Percentiles rank a stretch among this genome's conserved stretches.
Evolutionary conservation across 2,113 vertebrate genomes (phyloP).

Genomic region (Tragelaphus scriptus): DNA sequence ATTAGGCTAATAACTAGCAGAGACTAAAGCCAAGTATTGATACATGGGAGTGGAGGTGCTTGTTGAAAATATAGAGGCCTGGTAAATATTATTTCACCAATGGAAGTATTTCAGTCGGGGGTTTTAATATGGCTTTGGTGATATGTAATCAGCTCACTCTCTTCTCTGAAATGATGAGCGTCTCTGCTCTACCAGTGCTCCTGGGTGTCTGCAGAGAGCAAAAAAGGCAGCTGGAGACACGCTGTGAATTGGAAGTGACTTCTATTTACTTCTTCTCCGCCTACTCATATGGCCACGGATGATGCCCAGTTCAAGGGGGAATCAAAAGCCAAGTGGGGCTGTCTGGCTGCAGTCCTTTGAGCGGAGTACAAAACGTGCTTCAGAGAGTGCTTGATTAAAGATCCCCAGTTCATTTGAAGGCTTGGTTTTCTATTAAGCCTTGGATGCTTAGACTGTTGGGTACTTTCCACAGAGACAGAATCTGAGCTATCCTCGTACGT

Average conservation of each 20-base stretch:
- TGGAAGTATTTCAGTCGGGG: not conserved
- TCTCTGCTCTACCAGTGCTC: not conserved
- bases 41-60: not conserved
- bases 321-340: not conserved
- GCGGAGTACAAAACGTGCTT: not conserved
- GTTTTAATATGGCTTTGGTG: not conserved
- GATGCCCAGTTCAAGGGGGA: not conserved
- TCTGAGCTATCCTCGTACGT: not conserved
- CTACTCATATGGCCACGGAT: not conserved
- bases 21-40: not conserved
- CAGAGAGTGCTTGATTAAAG: not conserved
- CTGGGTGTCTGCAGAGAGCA: not conserved
- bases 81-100: conserved; percentile 6
- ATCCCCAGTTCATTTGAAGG: not conserved
- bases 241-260: not conserved
- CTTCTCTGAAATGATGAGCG: not conserved
- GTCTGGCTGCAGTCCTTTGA: not conserved
- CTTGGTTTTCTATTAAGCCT: not conserved
- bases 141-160: not conserved
- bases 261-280: not conserved
- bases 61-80: not conserved
- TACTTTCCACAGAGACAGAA: not conserved
- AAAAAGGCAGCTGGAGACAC: not conserved
- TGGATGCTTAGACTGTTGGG: not conserved
- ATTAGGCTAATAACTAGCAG: conserved; percentile 31